Base-by-base conservation (phyloP, 2,888 invertebrate genomes). In the Erpobdella octoculata region DNA sequence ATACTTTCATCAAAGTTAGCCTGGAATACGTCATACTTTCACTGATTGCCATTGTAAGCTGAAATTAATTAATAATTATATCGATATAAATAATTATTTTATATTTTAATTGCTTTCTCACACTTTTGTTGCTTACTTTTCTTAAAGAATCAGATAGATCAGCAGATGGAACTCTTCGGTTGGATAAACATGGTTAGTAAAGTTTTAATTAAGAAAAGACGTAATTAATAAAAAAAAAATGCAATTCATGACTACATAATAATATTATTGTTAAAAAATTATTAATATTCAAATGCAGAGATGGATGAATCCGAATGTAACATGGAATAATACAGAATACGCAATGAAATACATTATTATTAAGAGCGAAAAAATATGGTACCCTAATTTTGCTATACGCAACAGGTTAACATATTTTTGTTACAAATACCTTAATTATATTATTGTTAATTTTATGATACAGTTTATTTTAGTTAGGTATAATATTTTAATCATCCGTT, bases 171-270 rank as follows among this genome's bases (percentile, higher is more conserved):
- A 4, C 18, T 69, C 31, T 69, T 69, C 58, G 69, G 69, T 18
- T 69, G 69, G 69, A 53, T 69, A 31, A 69, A 69, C 58, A 67
- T 67, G 67, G 67, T 67, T 18, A 15, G 21, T 58, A 28, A 58
- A 62, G 28, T 62, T 1, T 65, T 1, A 64, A 64, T 35, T 2
- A 35, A 21, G n/a, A n/a, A n/a, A n/a, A n/a, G n/a, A n/a, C n/a
- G n/a, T n/a, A n/a, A n/a, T 46, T 21, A 46, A 36, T 41, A 65
- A 5, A 5, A 37, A 33, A 65, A 33, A 21, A 5, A 36, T 21
- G 5, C 25, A 68, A 68, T 31, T 15, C 15, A n/a, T n/a, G 25
- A 46, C 21, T 1, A 37, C 25, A 31, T 38, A 37, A 46, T 46
- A 37, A 12, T 66, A 28, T 8, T n/a, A 25, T 33, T 9, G 9